Evolutionary conservation across 2,113 vertebrate species (phyloP).

Genomic region (Okapia johnstoni): DNA sequence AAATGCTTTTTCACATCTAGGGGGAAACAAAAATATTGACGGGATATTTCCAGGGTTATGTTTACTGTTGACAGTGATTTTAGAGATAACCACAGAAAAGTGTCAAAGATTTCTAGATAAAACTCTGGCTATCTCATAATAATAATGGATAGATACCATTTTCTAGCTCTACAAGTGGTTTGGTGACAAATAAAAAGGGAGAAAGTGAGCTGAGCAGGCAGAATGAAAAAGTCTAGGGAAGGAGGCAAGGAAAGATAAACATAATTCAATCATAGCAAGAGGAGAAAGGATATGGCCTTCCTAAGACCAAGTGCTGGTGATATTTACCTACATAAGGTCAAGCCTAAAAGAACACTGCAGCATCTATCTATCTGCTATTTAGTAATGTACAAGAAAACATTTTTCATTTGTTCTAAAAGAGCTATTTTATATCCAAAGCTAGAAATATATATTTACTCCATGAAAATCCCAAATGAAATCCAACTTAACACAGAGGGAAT

Average conservation of each 20-base stretch:
- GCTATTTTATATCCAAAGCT: constrained; percentile 51
- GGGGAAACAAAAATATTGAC: neutral
- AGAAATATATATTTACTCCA: constrained; percentile 40
- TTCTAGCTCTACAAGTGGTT: constrained; percentile 17
- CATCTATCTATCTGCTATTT: neutral
- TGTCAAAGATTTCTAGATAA: neutral
- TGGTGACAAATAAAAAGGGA: constrained; percentile 3
- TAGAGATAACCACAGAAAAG: neutral
- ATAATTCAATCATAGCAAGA: neutral
- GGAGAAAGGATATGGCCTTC: neutral
- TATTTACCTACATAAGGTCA: neutral
- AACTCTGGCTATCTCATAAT: neutral
- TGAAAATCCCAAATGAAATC: constrained; percentile 31
- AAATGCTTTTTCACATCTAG: neutral
- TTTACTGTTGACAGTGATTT: constrained; percentile 32
- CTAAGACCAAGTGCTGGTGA: neutral
- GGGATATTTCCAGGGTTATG: neutral
- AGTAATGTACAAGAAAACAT: constrained; percentile 19
- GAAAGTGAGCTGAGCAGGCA: constrained; percentile 1
- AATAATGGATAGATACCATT: neutral
- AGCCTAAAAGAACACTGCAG: neutral
- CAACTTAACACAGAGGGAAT: constrained; percentile 22
- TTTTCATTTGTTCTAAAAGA: constrained; percentile 44
- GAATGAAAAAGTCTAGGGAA: neutral
- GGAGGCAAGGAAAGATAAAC: neutral